These are phyloP conservation scores for Actinostola sp. DNA, from an alignment of 92 coral and sea anemone genomes.

Conservation along the genomic window DNA sequence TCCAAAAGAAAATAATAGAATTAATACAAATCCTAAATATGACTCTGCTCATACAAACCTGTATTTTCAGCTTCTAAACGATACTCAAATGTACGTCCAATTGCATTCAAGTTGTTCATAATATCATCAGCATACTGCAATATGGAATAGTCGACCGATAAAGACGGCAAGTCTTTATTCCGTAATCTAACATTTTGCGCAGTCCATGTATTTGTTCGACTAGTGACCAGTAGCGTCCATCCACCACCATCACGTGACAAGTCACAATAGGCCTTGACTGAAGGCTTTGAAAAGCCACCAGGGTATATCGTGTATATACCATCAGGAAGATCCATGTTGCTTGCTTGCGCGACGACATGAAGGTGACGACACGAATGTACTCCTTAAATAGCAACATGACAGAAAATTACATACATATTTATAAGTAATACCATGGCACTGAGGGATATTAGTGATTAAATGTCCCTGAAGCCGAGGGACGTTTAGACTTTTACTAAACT, in stretches of 20 bases:
- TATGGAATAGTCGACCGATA: constrained; percentile 56
- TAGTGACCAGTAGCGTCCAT: constrained; percentile 78
- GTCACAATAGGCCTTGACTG: constrained; percentile 64
- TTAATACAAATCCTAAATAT: neutral
- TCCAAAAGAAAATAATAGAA: too few relatives aligned
- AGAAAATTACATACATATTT: too few relatives aligned
- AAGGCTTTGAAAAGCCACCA: constrained; percentile 28
- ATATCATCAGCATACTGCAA: constrained; percentile 55
- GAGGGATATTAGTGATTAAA: too few relatives aligned
- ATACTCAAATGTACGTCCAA: constrained; percentile 52
- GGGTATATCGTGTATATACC: constrained; percentile 81
- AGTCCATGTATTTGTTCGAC: constrained; percentile 65
- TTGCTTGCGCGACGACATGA: constrained; percentile 37
- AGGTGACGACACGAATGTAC: constrained; percentile 69
- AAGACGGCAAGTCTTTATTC: constrained; percentile 37
- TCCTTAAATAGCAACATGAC: constrained; percentile 15
- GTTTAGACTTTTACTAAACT: too few relatives aligned
- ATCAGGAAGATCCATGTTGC: constrained; percentile 43
- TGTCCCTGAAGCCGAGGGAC: too few relatives aligned
- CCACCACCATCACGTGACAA: constrained; percentile 81
- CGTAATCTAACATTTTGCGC: constrained; percentile 26
- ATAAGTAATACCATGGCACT: too few relatives aligned
- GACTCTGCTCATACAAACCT: constrained; percentile 16
- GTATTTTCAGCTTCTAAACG: constrained; percentile 61
- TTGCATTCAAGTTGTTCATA: constrained; percentile 36